phyloP scores from a whole-genome alignment of 2,888 invertebrate genomes.

The Drosophila parthenogenetica region DNA sequence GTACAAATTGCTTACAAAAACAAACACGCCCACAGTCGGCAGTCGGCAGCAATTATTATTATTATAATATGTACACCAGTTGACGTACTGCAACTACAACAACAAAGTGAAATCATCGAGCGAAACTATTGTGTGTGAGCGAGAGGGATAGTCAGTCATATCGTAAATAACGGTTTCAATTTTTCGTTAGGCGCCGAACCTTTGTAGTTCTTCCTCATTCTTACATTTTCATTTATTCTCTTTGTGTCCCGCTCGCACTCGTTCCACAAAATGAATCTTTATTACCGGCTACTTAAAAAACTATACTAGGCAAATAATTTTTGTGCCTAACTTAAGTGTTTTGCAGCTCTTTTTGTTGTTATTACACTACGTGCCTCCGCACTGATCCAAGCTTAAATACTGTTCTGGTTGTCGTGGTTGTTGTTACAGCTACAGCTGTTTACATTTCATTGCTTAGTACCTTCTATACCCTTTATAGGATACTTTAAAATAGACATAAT shows the following conservation, averaged over 20 bases:
- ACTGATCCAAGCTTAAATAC: slow-evolving; percentile 64
- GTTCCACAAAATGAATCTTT: slow-evolving; percentile 25
- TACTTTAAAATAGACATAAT: neutral
- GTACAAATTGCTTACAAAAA: slow-evolving; percentile 56
- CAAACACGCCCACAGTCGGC: slow-evolving; percentile 48
- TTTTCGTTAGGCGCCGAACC: slow-evolving; percentile 9
- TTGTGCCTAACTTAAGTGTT: slow-evolving; percentile 32
- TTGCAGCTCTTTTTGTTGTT: slow-evolving; percentile 33
- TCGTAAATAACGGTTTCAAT: slow-evolving; percentile 33
- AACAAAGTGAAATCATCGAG: neutral
- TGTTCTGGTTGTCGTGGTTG: slow-evolving; percentile 3
- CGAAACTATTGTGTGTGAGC: slow-evolving; percentile 25
- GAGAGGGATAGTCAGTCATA: slow-evolving; percentile 8
- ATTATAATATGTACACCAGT: slow-evolving; percentile 16
- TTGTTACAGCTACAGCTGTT: slow-evolving; percentile 21
- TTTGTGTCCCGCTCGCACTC: slow-evolving; percentile 12
- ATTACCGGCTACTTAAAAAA: slow-evolving; percentile 41
- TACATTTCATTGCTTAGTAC: slow-evolving; percentile 18
- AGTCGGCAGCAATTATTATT: slow-evolving; percentile 27
- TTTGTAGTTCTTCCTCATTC: neutral
- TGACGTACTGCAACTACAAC: slow-evolving; percentile 1
- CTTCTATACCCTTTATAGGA: neutral
- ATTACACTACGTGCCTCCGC: slow-evolving; percentile 67
- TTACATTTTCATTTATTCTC: neutral
- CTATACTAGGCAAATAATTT: slow-evolving; percentile 39